These are phyloP conservation scores for Cryptocephalus moraei DNA, from an alignment of 2,888 invertebrate species.

Conservation along the genomic window DNA sequence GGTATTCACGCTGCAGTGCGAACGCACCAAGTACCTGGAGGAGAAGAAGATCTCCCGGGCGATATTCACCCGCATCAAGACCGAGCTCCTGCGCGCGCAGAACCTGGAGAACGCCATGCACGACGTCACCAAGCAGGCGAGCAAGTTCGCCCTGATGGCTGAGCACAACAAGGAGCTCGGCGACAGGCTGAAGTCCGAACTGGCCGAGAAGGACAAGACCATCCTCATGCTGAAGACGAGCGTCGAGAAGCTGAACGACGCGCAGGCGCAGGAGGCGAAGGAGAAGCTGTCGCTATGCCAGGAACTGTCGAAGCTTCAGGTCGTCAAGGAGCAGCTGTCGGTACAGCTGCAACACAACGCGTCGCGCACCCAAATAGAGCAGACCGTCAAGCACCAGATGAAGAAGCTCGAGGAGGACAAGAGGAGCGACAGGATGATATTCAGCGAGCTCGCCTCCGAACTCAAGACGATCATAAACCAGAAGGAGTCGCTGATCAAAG, in stretches of 20 bases:
- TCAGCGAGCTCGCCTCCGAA: conserved; percentile 25
- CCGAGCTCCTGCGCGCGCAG: conserved; percentile 26
- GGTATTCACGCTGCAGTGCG: conserved; percentile 24
- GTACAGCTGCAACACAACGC: conserved; percentile 27
- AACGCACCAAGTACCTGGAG: conserved; percentile 29
- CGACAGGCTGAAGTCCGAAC: conserved; percentile 29
- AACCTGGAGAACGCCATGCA: conserved; percentile 27
- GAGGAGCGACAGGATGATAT: conserved; percentile 23
- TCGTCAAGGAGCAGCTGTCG: conserved; percentile 28
- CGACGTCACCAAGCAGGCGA: conserved; percentile 30
- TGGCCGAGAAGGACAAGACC: conserved; percentile 26
- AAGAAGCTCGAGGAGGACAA: conserved; percentile 29
- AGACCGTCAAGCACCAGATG: conserved; percentile 21
- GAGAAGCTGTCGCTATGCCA: conserved; percentile 32
- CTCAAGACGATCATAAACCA: conserved; percentile 21
- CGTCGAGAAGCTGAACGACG: conserved; percentile 27
- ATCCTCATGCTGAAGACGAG: conserved; percentile 27
- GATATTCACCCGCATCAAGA: conserved; percentile 29
- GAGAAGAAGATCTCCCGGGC: conserved; percentile 30
- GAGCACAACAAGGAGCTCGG: conserved; percentile 34
- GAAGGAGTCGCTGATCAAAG: conserved; percentile 20
- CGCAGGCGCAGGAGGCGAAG: conserved; percentile 28
- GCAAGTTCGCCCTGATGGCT: conserved; percentile 31
- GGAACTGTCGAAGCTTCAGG: conserved; percentile 30
- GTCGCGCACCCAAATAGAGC: conserved; percentile 24